A percentile compares a stretch with the other conserved stretches of the same genome.
These are phyloP conservation scores for Drosophila bocqueti DNA, from an alignment of 1,140 invertebrate genomes.

Conservation along the genomic window DNA sequence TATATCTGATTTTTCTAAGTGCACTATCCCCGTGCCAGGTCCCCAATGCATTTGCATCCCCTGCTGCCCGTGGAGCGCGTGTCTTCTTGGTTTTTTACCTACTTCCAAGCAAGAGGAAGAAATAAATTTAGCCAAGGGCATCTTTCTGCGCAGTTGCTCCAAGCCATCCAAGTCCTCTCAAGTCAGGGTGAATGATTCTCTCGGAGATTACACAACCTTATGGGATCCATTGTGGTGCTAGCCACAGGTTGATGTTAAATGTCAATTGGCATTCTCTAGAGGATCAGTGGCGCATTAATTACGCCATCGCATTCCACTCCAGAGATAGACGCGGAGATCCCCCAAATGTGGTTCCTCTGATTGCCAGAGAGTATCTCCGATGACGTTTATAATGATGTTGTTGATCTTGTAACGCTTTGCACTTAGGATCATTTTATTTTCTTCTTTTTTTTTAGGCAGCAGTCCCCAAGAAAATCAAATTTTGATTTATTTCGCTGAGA, in stretches of 20 bases:
- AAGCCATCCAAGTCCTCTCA: slow-evolving; percentile 24
- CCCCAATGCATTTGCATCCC: slow-evolving; percentile 31
- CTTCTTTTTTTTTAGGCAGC: slow-evolving; percentile 8
- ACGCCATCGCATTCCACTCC: slow-evolving; percentile 39
- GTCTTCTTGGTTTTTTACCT: slow-evolving; percentile 58
- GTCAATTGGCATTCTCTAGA: slow-evolving; percentile 79
- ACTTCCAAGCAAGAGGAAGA: slow-evolving; percentile 21
- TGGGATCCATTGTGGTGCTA: slow-evolving; percentile 29
- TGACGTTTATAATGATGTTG: slow-evolving; percentile 74
- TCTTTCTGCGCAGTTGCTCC: slow-evolving; percentile 64
- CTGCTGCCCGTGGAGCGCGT: slow-evolving; percentile 68
- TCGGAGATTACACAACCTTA: slow-evolving; percentile 46
- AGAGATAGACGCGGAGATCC: neutral
- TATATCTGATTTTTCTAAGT: neutral
- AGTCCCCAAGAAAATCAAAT: slow-evolving; percentile 40
- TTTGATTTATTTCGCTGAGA: slow-evolving; percentile 77
- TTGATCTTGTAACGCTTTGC: slow-evolving; percentile 77
- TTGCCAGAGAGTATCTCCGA: slow-evolving; percentile 23
- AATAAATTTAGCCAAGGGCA: slow-evolving; percentile 18
- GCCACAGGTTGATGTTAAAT: slow-evolving; percentile 83
- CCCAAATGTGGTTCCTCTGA: neutral
- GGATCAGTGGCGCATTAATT: slow-evolving; percentile 76
- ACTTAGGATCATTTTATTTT: slow-evolving; percentile 51
- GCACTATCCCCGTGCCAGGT: slow-evolving; percentile 23
- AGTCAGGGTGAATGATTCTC: slow-evolving; percentile 21